These are phyloP conservation scores for Clarias fuscus DNA, from an alignment of 2,797 vertebrate genomes.

Conservation along the genomic window DNA sequence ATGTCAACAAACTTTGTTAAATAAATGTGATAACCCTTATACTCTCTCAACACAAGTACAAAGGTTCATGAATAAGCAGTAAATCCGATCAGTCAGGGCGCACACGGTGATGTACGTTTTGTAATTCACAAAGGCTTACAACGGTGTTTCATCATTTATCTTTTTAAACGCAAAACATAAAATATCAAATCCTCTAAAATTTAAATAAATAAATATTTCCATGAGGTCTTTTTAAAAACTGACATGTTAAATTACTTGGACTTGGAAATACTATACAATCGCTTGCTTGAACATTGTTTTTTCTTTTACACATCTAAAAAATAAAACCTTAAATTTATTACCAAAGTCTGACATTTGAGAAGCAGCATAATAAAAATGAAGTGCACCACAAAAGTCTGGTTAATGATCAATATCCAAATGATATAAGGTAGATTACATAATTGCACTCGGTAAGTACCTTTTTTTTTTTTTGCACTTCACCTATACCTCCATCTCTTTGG, in stretches of 20 bases:
- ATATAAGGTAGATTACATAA: conserved; percentile 27
- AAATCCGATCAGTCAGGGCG: neutral
- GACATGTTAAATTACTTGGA: too few relatives aligned
- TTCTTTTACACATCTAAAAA: neutral
- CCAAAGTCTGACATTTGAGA: neutral
- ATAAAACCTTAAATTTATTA: neutral
- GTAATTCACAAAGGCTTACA: neutral
- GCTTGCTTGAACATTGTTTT: neutral
- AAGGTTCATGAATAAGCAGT: neutral
- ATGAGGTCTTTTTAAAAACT: neutral
- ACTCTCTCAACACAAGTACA: neutral
- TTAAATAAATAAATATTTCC: conserved; percentile 5
- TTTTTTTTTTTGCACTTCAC: neutral
- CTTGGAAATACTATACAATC: neutral
- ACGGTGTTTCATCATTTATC: neutral
- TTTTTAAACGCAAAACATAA: neutral
- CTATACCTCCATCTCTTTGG: conserved; percentile 15
- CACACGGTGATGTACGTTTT: neutral
- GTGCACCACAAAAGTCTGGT: conserved; percentile 3
- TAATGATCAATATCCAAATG: conserved; percentile 19
- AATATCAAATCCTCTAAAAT: neutral
- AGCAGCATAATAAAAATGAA: neutral
- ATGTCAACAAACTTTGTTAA: conserved; percentile 29
- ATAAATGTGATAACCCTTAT: conserved; percentile 27
- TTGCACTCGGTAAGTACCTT: neutral